These are phyloP conservation scores for Acyrthosiphon pisum DNA, from an alignment of 1,140 invertebrate species.

Conservation along the genomic window DNA sequence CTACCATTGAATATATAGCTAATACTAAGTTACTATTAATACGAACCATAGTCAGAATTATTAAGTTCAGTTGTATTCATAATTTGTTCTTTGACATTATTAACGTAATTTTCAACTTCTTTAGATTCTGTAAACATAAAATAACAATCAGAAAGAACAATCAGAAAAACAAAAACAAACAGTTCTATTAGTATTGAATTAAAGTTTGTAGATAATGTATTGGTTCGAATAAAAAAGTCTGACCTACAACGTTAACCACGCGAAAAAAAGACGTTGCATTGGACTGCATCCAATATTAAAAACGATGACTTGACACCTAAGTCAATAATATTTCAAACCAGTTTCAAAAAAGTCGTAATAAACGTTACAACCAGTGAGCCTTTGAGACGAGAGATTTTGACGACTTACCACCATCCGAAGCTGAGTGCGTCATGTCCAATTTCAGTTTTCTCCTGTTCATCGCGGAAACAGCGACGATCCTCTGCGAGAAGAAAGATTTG, in stretches of 20 bases:
- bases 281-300: no score
- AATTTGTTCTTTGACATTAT: conserved; percentile 43
- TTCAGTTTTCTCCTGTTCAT: conserved; percentile 41
- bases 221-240: no score
- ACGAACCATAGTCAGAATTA: conserved; percentile 44
- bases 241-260: no score
- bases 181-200: background rate
- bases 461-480: background rate
- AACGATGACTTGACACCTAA: no score
- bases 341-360: no score
- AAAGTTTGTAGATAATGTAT: background rate
- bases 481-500: background rate
- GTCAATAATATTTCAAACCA: no score
- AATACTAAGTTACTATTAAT: no score
- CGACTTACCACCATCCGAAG: background rate
- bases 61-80: conserved; percentile 30
- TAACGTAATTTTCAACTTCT: conserved; percentile 27
- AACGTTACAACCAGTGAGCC: background rate
- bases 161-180: background rate
- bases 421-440: background rate
- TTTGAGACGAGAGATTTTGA: background rate
- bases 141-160: no score
- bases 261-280: no score
- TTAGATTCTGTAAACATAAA: conserved; percentile 30
- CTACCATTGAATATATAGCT: no score